phyloP scores from a whole-genome alignment of 2,888 invertebrate species.

The Mesodorylaimus sp. region DNA sequence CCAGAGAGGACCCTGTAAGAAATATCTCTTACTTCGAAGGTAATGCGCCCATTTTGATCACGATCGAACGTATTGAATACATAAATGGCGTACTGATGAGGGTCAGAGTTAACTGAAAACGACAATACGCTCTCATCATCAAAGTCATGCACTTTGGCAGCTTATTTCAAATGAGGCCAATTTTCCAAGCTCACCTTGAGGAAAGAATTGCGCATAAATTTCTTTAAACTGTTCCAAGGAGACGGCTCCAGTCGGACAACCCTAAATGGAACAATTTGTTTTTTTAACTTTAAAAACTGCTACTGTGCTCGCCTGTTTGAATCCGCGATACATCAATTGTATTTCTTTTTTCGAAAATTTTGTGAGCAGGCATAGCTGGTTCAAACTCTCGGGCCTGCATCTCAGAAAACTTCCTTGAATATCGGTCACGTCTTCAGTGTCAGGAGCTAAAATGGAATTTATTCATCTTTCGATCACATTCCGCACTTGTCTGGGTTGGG shows the following conservation, averaged over 20 bases:
- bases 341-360: slow-evolving; percentile 42
- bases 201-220: slow-evolving; percentile 24
- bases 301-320: slow-evolving; percentile 26
- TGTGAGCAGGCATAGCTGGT: slow-evolving; percentile 9
- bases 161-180: not conserved
- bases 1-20: too few species aligned
- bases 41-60: slow-evolving; percentile 62
- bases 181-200: slow-evolving; percentile 16
- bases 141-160: too few species aligned
- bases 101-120: too few species aligned
- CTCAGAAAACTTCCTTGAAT: too few species aligned
- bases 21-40: slow-evolving; percentile 90
- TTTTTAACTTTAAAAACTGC: too few species aligned
- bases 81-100: slow-evolving; percentile 68
- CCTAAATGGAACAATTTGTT: slow-evolving; percentile 45
- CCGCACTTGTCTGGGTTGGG: too few species aligned
- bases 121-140: too few species aligned
- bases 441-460: too few species aligned
- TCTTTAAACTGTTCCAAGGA: slow-evolving; percentile 20
- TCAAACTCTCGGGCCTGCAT: slow-evolving; percentile 1
- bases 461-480: too few species aligned
- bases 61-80: slow-evolving; percentile 73
- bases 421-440: too few species aligned
- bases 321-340: slow-evolving; percentile 23
- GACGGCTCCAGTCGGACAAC: slow-evolving; percentile 45